Evolutionary conservation across 2,797 vertebrate species (phyloP), one percentile per base, ranked within the genome.

Genomic region (Sebastes itinus): DNA sequence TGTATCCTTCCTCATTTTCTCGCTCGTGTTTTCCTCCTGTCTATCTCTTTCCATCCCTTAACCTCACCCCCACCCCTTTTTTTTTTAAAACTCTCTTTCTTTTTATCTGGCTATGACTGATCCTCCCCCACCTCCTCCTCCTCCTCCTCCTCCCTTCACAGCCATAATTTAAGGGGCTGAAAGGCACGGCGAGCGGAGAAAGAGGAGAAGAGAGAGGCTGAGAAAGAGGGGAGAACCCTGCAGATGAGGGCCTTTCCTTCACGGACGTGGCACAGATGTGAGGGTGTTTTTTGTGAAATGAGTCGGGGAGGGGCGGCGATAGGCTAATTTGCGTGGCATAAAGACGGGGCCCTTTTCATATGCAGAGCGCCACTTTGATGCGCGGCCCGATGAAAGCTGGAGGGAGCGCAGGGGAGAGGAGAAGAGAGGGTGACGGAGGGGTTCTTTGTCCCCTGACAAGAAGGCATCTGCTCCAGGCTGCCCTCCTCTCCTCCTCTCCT

Each of bases 301-400:
- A 91, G 91, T 90, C 89, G 92, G 95, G 94, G 92, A 87, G 61
- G 94, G 94, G 93, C 87, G 86, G 93, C 69, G 89, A 92, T 95
- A 95, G 96, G 96, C 95, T 96, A 95, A 96, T 95, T 95, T 95
- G 95, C 92, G 92, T 86, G 7, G 7, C 89, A 93, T 94, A 95
- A 95, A 95, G 93, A 92, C 93, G 89, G 82, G 71, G 52, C 69
- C 87, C 93, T 94, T 97, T 97, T 97, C 96, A 96, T 95, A 97
- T 97, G 96, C 95, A 97, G 96, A 97, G 87, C 54, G 92, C 85
- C 86, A 89, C 96, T 97, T 97, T 97, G 96, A 97, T 97, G 96
- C 87, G 88, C 82, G 92, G 91, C 90, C 42, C 88, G 91, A 95
- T 95, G 92, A 95, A 95, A 95, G 94, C 91, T 87, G 83, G 82